Conservation (phyloP, 2,797 vertebrate species). For the Tokudaia muenninki region DNA sequence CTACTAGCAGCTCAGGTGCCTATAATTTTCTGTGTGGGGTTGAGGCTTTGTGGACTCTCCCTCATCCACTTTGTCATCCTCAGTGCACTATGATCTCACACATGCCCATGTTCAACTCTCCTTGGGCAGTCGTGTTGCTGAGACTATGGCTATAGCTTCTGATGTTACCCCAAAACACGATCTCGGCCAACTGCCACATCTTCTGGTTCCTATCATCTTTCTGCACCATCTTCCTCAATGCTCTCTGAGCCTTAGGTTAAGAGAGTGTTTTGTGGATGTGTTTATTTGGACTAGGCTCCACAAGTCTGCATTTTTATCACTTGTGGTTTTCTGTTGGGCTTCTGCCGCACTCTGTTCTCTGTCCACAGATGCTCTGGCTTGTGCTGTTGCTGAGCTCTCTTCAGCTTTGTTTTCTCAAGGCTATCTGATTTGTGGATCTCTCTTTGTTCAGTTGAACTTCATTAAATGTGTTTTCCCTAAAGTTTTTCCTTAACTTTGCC, state of each 20-base stretch:
- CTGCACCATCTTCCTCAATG: neutral
- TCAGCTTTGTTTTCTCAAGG: neutral
- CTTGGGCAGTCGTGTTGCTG: neutral
- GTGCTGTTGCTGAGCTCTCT: neutral
- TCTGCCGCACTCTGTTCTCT: neutral
- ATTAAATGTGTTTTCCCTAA: neutral
- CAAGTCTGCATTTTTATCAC: neutral
- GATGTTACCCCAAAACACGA: neutral
- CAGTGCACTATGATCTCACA: too few species aligned
- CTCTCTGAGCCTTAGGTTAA: neutral
- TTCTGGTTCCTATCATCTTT: neutral
- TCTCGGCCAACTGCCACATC: too few species aligned
- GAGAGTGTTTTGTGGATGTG: neutral
- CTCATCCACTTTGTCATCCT: neutral
- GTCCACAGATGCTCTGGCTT: neutral
- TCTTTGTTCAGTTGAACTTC: slow-evolving; percentile 11
- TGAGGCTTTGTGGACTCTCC: neutral
- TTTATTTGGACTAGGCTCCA: neutral
- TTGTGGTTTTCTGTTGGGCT: neutral
- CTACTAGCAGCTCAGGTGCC: neutral
- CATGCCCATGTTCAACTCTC: neutral
- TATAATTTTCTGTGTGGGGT: neutral
- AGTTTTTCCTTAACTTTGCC: neutral
- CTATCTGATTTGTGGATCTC: neutral
- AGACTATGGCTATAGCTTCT: neutral